Evolutionary conservation across 2,113 vertebrate species (phyloP).

Genomic region (Phrynosoma platyrhinos): DNA sequence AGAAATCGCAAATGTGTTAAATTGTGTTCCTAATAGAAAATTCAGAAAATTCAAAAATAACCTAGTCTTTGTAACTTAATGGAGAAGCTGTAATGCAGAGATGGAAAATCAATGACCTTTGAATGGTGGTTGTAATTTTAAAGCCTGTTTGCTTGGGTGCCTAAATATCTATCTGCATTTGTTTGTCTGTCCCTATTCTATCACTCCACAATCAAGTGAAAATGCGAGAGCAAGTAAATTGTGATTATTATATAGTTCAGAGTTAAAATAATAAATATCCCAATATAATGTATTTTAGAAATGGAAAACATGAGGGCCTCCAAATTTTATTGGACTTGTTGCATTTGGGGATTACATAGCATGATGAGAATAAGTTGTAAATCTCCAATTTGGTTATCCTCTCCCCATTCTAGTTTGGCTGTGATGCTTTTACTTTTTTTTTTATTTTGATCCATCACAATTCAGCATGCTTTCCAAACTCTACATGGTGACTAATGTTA

Average conservation of each 20-base stretch:
- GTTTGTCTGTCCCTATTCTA: background rate
- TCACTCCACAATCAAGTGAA: background rate
- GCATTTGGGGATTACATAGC: background rate
- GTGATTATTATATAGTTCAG: background rate
- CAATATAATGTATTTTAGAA: background rate
- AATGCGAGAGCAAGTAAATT: background rate
- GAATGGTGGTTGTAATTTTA: background rate
- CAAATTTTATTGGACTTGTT: background rate
- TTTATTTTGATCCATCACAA: background rate
- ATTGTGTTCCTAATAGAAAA: slow-evolving; percentile 51
- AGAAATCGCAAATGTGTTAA: slow-evolving; percentile 64
- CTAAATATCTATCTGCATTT: background rate
- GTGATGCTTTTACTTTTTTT: background rate
- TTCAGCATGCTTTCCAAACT: background rate
- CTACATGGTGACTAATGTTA: too few species aligned
- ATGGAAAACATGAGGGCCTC: too few species aligned
- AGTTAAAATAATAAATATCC: background rate
- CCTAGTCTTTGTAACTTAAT: slow-evolving; percentile 24
- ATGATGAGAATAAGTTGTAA: background rate
- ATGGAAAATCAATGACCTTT: background rate
- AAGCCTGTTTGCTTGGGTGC: background rate
- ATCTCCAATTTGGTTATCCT: background rate
- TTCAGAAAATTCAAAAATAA: slow-evolving; percentile 12
- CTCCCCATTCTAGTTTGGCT: background rate
- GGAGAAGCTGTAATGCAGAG: background rate